Base-by-base conservation (phyloP, 2,113 vertebrate genomes). In the Galbula dea region DNA sequence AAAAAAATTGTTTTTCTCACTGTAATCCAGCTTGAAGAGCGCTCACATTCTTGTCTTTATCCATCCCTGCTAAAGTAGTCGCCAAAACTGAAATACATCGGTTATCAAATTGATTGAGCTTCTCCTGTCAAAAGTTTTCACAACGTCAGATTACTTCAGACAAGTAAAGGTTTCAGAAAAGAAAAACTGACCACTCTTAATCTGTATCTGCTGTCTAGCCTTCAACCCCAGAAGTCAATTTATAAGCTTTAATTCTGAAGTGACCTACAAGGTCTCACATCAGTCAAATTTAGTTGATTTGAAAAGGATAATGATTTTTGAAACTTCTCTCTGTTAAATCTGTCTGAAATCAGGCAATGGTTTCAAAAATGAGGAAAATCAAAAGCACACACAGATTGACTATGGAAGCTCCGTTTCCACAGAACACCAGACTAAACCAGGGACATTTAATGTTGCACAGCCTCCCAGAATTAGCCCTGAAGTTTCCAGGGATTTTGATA, bases 71-170 rank as follows among this genome's bases (percentile, higher is more conserved):
- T 90, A 99, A 82, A 72, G 96, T 81, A 68, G 91, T 91, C 26
- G 98, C 97, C 96, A 99, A 83, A 88, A 99, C 86, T 4, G 98
- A 98, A 78, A 99, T 75, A 36, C 96, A 87, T 62, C 89, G 98
- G 83, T 98, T 98, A 84, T 99, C 98, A 74, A 99, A 98, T 51
- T 97, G 96, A 92, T 98, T 99, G 93, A 99, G 96, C 43, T 95
- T 98, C 85, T 99, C 99, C 99, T 99, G 91, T 96, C 66, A 51
- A 95, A 43, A 97, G 89, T 94, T 93, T 82, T 71, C 79, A 91
- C 37, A 91, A 49, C 10, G 22, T 74, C 39, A 59, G 85, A 57
- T 91, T 54, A 88, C 30, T 71, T 89, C 12, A 86, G 45, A 69
- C 36, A 22, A 90, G 54, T 11, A 83, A 9, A 71, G 48, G 22